Percentiles rank a stretch among this genome's conserved stretches.
These are phyloP conservation scores for Lethenteron reissneri DNA, from an alignment of 2,113 vertebrate species.

Conservation along the genomic window DNA sequence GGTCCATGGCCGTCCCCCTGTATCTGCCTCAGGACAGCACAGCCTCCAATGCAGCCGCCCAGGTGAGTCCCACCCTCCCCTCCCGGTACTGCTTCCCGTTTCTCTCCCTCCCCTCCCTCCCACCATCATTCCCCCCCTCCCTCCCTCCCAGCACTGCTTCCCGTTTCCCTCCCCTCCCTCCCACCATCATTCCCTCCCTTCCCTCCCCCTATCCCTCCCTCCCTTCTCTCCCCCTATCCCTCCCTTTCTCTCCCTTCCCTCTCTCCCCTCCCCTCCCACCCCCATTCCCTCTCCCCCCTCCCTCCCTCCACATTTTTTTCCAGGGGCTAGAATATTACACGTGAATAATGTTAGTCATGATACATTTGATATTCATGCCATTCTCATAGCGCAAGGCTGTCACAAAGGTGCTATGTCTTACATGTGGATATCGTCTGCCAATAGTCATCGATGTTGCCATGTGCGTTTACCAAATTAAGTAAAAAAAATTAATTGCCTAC, in stretches of 20 bases:
- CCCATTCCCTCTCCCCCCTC: neutral
- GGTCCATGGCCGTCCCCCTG: conserved; percentile 69
- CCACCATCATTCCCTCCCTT: neutral
- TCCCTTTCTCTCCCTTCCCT: too few species aligned
- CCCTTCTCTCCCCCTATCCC: neutral
- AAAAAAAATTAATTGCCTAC: too few species aligned
- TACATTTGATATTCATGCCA: too few species aligned
- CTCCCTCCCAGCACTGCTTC: neutral
- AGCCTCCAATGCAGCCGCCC: conserved; percentile 52
- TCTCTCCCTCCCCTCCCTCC: neutral
- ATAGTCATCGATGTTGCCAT: too few species aligned
- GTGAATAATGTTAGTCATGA: too few species aligned
- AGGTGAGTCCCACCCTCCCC: conserved; percentile 26
- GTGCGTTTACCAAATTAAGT: too few species aligned
- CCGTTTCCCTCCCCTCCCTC: neutral
- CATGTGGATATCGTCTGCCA: too few species aligned
- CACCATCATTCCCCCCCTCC: neutral
- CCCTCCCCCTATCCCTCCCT: neutral
- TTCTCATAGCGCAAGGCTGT: too few species aligned
- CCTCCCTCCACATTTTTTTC: too few species aligned
- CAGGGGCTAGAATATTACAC: too few species aligned
- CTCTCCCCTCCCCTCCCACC: neutral
- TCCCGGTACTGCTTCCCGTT: neutral
- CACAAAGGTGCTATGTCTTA: too few species aligned
- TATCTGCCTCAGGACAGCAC: conserved; percentile 68